These are phyloP conservation scores for Eurosta solidaginis DNA, from an alignment of 1,140 invertebrate genomes.

Conservation along the genomic window DNA sequence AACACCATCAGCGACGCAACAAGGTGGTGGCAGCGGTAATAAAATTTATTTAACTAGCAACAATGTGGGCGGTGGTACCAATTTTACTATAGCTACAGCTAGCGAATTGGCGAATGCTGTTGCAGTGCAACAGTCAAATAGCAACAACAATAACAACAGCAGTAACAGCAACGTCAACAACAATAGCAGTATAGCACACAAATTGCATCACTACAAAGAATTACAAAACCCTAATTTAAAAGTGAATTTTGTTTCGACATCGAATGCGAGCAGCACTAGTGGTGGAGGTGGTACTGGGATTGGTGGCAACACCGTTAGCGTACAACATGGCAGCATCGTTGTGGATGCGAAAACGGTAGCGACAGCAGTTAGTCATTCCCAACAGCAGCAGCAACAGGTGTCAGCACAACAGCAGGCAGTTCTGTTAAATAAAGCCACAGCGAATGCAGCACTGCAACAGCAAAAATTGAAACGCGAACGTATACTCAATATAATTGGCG, in stretches of 20 bases:
- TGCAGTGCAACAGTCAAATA: conserved; percentile 32
- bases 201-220: conserved; percentile 53
- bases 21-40: conserved; percentile 41
- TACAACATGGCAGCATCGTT: conserved; percentile 27
- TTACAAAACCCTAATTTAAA: conserved; percentile 54
- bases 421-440: conserved; percentile 46
- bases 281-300: background rate
- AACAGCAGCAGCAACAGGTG: conserved; percentile 33
- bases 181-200: conserved; percentile 30
- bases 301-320: background rate
- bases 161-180: conserved; percentile 25
- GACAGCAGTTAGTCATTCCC: conserved; percentile 1
- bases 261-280: background rate
- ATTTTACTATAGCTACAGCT: conserved; percentile 53
- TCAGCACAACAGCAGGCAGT: conserved; percentile 50
- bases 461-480: conserved; percentile 52
- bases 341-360: background rate
- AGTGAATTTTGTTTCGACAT: conserved; percentile 52
- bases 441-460: conserved; percentile 38
- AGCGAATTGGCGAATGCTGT: conserved; percentile 48
- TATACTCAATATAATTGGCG: conserved; percentile 37
- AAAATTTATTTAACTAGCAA: conserved; percentile 56
- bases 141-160: conserved; percentile 20
- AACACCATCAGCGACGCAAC: conserved; percentile 38
- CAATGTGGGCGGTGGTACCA: conserved; percentile 39